Conservation (phyloP, 2,113 vertebrate genomes). For the Passer domesticus region DNA sequence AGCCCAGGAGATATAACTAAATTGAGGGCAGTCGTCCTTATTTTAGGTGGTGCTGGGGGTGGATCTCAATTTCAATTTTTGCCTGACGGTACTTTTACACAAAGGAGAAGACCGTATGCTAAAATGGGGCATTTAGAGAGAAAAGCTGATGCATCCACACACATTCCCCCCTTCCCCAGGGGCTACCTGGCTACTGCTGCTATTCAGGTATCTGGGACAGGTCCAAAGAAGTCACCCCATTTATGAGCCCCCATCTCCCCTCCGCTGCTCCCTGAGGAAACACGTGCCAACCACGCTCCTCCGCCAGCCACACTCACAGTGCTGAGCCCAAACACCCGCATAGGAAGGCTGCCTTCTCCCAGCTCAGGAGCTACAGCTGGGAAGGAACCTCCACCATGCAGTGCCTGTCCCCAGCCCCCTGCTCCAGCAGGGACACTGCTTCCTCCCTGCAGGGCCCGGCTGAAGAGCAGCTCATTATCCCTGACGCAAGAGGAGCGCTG, state of each 20-base stretch:
- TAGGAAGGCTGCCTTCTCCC: background rate
- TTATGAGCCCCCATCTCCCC: background rate
- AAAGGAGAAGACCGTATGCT: background rate
- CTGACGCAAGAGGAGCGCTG: slow-evolving; percentile 30
- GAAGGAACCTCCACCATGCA: background rate
- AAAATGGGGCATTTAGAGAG: slow-evolving; percentile 32
- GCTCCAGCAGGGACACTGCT: accelerated
- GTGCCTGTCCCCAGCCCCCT: background rate
- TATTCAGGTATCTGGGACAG: slow-evolving; percentile 52
- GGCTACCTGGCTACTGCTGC: background rate
- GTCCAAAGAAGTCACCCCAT: background rate
- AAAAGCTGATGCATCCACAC: slow-evolving; percentile 6
- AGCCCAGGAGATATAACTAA: background rate
- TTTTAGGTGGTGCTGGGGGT: background rate
- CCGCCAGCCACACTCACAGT: accelerated
- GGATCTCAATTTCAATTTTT: slow-evolving; percentile 19
- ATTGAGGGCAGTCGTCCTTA: background rate
- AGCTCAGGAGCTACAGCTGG: background rate
- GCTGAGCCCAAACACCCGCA: background rate
- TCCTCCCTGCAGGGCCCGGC: background rate
- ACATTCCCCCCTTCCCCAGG: background rate
- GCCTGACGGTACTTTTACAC: slow-evolving; percentile 31
- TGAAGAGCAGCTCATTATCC: background rate
- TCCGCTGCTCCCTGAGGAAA: background rate
- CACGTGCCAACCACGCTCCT: accelerated